phyloP scores from a whole-genome alignment of 2,113 vertebrate species.

The Alethe castanea region DNA sequence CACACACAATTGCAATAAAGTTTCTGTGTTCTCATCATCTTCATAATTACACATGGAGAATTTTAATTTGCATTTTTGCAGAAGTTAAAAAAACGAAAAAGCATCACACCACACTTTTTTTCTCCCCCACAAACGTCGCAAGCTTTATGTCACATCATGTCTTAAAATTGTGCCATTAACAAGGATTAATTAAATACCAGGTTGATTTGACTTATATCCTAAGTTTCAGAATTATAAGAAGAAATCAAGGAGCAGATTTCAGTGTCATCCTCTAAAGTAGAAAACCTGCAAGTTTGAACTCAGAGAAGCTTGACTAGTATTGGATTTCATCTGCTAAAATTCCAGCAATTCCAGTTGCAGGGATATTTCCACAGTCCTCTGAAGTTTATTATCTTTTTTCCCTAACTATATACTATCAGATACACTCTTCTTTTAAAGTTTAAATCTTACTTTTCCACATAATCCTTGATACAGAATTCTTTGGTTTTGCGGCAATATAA shows the following conservation, averaged over 20 bases:
- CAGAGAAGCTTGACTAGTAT: background rate
- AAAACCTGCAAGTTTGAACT: background rate
- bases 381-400: background rate
- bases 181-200: background rate
- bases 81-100: background rate
- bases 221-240: background rate
- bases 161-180: background rate
- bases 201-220: rapidly evolving
- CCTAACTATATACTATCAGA: background rate
- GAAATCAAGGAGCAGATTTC: background rate
- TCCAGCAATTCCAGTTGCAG: background rate
- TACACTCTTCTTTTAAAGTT: background rate
- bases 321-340: background rate
- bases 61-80: background rate
- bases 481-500: background rate
- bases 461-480: background rate
- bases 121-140: background rate
- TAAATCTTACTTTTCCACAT: background rate
- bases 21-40: background rate
- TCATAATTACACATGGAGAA: background rate
- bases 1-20: background rate
- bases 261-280: background rate
- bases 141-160: background rate
- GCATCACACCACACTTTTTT: rapidly evolving
- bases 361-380: background rate